Evolutionary conservation across 2,113 vertebrate species (phyloP), one percentile per base, ranked within the genome.

Genomic region (Bostrychus sinensis): DNA sequence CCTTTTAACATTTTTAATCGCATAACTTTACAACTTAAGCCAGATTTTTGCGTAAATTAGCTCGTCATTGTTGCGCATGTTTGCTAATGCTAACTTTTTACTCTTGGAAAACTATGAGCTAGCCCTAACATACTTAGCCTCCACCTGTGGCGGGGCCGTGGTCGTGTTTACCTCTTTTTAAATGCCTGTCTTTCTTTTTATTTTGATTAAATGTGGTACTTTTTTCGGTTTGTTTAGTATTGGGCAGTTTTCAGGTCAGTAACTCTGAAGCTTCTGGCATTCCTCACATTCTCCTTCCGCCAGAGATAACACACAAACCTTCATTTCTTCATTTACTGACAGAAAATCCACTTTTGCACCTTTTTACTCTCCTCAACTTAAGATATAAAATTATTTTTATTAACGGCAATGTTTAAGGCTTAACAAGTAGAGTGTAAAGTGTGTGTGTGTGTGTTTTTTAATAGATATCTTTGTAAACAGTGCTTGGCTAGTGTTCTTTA

Each of bases 251-350:
- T 37, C 50, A 25, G 77, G 63, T 75, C 51, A 66, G 37, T 63
- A 19, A 34, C 54, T 32, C 25, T 70, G 50, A 39, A 17, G 32
- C 56, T 57, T 59, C 23, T 62, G 45, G 20, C 71, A 78, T 85
- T 80, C 71, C 56, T 70, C 13, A 32, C 61, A 57, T 77, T 73
- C 67, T 23, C 57, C 13, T 13, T 26, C 16, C 16, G 12, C 25
- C 30, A 3, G 30, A 54, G 56, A 48, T 36, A 26, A 56, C 51
- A 53, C 5, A 2, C 10, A 39, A 17, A 28, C 20, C 22, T 1
- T 6, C 11, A 45, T 45, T 45, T 45, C n/a, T 1, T 20, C 37
- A 5, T 39, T 39, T 39, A 39, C 13, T 25, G 23, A 1, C 26
- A 17, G 16, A 23, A 28, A 32, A 5, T 55, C 16, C 9, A 1